phyloP scores from a whole-genome alignment of 1,140 invertebrate species.

The Cherax quadricarinatus region DNA sequence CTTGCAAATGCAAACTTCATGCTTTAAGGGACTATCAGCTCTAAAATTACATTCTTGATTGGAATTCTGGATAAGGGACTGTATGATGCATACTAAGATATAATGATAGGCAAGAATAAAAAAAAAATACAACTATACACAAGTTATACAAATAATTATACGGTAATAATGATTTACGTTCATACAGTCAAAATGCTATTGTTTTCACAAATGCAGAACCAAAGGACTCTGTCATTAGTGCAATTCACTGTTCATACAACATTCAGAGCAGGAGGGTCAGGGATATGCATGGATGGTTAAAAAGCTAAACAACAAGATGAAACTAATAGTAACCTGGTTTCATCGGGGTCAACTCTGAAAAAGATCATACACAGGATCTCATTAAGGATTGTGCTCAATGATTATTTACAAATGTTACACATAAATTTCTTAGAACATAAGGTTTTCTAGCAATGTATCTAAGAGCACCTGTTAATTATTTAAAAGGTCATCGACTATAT shows the following conservation, averaged over 20 bases:
- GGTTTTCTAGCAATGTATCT: too few species aligned
- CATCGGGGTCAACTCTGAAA: constrained; percentile 71
- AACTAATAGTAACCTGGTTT: constrained; percentile 64
- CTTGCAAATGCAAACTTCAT: constrained; percentile 28
- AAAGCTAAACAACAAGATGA: constrained; percentile 45
- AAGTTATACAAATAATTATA: not conserved
- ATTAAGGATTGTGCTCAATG: not conserved
- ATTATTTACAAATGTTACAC: not conserved
- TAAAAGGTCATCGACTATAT: too few species aligned
- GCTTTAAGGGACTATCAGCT: not conserved
- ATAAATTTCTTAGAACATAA: too few species aligned
- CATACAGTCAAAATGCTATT: constrained; percentile 1
- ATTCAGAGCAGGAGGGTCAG: constrained; percentile 20
- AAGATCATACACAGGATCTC: constrained; percentile 53
- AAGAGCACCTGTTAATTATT: too few species aligned
- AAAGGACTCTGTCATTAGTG: constrained; percentile 29
- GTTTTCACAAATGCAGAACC: not conserved
- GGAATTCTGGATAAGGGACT: not conserved
- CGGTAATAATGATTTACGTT: not conserved
- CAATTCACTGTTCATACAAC: constrained; percentile 61
- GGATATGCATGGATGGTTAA: constrained; percentile 37
- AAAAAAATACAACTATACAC: not conserved
- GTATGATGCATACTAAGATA: not conserved
- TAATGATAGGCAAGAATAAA: not conserved
- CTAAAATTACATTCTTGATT: not conserved